Base-by-base conservation (phyloP, 1,140 invertebrate species). In the Latrodectus geometricus region DNA sequence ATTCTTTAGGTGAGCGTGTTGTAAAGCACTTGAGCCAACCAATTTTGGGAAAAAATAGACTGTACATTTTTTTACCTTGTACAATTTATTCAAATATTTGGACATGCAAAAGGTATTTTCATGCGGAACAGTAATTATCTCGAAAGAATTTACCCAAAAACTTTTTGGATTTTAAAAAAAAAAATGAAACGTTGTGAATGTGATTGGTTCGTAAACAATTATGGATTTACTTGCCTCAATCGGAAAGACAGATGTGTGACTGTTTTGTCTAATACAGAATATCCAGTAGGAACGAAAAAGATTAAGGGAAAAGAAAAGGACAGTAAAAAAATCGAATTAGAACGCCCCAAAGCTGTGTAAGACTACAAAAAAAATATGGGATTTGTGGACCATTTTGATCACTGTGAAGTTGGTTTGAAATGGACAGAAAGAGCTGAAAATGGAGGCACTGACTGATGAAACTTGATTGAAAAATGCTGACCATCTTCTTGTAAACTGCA, bases 231-330 rank as follows among this genome's bases (percentile, higher is more conserved):
- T n/a, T n/a, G n/a, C n/a, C n/a, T n/a, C n/a, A n/a, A n/a, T n/a
- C n/a, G n/a, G n/a, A n/a, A n/a, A n/a, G n/a, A n/a, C n/a, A n/a
- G n/a, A n/a, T n/a, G n/a, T n/a, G n/a, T n/a, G n/a, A n/a, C 50
- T 8, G 68, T 73, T 8, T 73, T 61, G 54, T 23, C 15, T n/a
- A 17, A 69, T 76, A 79, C 61, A 69, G 56, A 82, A 78, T 4
- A 35, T 14, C n/a, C n/a, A n/a, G n/a, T n/a, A n/a, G n/a, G n/a
- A n/a, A n/a, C n/a, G n/a, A n/a, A n/a, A n/a, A n/a, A 56, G 17
- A 65, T 88, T n/a, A 56, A 54, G 20, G 9, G 61, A 52, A 87
- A 83, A 74, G 7, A 87, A 49, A 88, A 88, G 75, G 65, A 83
- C 9, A 73, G 65, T 9, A 69, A 20, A 21, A 79, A 35, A 72